Conservation (phyloP, 2,113 vertebrate species). For the Guaruba guarouba region DNA sequence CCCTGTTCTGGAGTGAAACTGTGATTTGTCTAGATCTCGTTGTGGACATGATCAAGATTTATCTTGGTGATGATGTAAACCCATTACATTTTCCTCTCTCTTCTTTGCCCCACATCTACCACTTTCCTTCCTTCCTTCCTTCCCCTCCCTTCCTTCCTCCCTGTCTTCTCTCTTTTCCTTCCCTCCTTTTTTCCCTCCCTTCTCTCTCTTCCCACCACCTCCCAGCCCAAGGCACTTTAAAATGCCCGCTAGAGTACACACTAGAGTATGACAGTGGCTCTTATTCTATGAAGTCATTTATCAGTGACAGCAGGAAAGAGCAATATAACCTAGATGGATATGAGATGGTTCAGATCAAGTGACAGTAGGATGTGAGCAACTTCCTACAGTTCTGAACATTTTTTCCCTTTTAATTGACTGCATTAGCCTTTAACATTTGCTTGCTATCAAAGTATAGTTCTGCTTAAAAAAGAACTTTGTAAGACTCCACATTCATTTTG, state of each 20-base stretch:
- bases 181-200: not conserved
- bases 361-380: not conserved
- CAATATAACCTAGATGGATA: not conserved
- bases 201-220: too few relatives aligned
- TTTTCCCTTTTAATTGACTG: not conserved
- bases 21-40: slow-evolving; percentile 65
- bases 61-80: slow-evolving; percentile 46
- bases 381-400: not conserved
- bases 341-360: not conserved
- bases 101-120: not conserved
- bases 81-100: slow-evolving; percentile 26
- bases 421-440: not conserved
- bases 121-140: not conserved
- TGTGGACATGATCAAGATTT: slow-evolving; percentile 67
- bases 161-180: not conserved
- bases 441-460: not conserved
- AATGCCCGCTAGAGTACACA: not conserved
- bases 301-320: slow-evolving; percentile 4
- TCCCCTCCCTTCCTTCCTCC: too few relatives aligned
- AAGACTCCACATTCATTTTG: not conserved
- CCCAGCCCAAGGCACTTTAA: not conserved
- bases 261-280: not conserved
- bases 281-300: not conserved
- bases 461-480: not conserved
- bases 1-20: slow-evolving; percentile 55